Conservation (phyloP, 2,888 invertebrate genomes). For the Agrotis puta region DNA sequence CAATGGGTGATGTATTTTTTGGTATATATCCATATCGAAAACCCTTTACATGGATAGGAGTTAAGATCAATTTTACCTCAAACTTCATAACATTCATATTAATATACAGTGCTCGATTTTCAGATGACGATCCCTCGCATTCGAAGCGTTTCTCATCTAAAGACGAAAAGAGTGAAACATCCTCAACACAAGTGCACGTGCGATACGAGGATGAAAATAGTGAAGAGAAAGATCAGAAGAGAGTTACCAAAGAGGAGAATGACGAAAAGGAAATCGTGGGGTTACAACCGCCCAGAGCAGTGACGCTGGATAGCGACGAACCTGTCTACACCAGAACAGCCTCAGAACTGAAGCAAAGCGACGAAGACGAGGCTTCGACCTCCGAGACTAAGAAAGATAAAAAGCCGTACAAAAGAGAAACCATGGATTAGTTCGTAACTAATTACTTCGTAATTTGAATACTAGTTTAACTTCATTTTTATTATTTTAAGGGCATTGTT, state of each 20-base stretch:
- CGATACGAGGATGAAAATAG: constrained; percentile 23
- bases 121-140: constrained; percentile 3
- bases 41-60: not conserved
- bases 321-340: not conserved
- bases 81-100: not conserved
- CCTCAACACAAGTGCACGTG: not conserved
- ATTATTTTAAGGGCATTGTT: not conserved
- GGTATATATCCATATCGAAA: not conserved
- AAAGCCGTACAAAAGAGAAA: constrained; percentile 42
- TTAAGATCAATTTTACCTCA: not conserved
- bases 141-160: not conserved
- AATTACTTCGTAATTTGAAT: not conserved
- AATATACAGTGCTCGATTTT: not conserved
- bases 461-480: not conserved
- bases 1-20: too few relatives aligned
- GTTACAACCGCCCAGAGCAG: not conserved
- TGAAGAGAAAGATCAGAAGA: too few relatives aligned
- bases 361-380: not conserved
- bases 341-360: constrained; percentile 2
- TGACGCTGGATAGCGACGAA: constrained; percentile 47
- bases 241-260: not conserved
- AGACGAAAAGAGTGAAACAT: constrained; percentile 12
- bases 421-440: constrained; percentile 37
- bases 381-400: constrained; percentile 29
- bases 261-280: not conserved